phyloP scores from a whole-genome alignment of 2,888 invertebrate species.

The Eupithecia exiguata region DNA sequence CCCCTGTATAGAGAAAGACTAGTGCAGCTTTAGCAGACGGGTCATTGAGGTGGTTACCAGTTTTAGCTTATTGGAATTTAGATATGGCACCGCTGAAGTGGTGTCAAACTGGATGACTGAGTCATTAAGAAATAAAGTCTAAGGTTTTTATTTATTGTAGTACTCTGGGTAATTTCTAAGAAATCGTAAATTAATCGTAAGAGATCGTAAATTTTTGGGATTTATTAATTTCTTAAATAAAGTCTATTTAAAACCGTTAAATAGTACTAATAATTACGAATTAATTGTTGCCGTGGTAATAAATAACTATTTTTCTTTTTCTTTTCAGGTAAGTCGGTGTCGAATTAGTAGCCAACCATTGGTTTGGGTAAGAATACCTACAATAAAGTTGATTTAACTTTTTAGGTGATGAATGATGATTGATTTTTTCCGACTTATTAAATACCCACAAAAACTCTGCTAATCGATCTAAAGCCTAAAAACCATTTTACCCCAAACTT shows the following conservation, averaged over 20 bases:
- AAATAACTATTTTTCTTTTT: background rate
- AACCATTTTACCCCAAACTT: slow-evolving; percentile 8
- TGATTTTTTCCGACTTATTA: background rate
- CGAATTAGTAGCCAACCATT: background rate
- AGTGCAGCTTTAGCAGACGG: background rate
- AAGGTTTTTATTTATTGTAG: too few species aligned
- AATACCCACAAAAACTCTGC: background rate
- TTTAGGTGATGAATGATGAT: background rate
- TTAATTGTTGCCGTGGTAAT: background rate
- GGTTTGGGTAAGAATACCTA: background rate
- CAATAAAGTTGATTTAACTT: background rate
- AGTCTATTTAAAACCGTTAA: too few species aligned
- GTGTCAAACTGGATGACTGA: too few species aligned
- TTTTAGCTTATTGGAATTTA: background rate
- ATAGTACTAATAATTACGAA: too few species aligned
- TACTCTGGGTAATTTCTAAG: too few species aligned
- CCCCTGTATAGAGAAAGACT: background rate
- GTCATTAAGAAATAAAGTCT: too few species aligned
- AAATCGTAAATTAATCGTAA: too few species aligned
- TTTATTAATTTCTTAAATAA: too few species aligned
- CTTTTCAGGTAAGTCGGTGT: background rate
- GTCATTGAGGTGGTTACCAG: background rate
- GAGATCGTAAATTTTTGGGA: too few species aligned
- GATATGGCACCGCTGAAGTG: background rate
- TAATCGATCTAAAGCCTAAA: background rate